Conservation (phyloP, 2,797 vertebrate genomes). For the Kryptopterus vitreolus region DNA sequence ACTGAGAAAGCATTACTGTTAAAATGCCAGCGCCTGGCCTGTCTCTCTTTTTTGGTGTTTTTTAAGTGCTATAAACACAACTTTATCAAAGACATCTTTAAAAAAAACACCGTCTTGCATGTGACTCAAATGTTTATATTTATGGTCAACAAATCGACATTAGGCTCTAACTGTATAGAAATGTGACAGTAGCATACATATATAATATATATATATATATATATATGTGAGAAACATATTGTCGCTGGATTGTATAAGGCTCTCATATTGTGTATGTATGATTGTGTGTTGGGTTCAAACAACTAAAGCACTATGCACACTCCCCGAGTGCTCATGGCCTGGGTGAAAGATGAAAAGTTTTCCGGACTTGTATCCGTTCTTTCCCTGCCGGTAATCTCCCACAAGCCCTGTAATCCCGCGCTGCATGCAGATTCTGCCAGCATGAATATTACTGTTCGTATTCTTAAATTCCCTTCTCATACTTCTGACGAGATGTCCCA, state of each 20-base stretch:
- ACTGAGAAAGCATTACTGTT: slow-evolving; percentile 6
- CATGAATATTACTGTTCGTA: slow-evolving; percentile 89
- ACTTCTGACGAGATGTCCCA: slow-evolving; percentile 73
- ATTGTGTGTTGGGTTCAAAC: slow-evolving; percentile 20
- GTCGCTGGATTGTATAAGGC: neutral
- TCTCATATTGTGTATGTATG: neutral
- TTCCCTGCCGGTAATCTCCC: slow-evolving; percentile 82
- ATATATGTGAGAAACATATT: too few relatives aligned
- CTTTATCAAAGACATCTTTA: slow-evolving; percentile 15
- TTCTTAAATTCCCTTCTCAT: slow-evolving; percentile 86
- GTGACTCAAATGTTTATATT: neutral
- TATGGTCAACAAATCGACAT: neutral
- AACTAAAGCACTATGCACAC: slow-evolving; percentile 46
- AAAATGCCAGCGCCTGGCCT: neutral
- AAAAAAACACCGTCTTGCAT: neutral
- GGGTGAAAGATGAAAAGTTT: slow-evolving; percentile 75
- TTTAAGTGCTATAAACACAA: slow-evolving; percentile 6
- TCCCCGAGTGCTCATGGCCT: slow-evolving; percentile 61
- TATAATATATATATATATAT: neutral
- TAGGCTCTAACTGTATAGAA: neutral
- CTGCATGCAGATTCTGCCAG: slow-evolving; percentile 81
- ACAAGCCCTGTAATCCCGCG: slow-evolving; percentile 86
- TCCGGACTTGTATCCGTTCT: slow-evolving; percentile 78
- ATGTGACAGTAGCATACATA: neutral
- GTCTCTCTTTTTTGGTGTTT: neutral